Percentiles rank a stretch among this genome's conserved stretches.
Evolutionary conservation across 2,888 invertebrate genomes (phyloP).

Genomic region (Athalia cordata): DNA sequence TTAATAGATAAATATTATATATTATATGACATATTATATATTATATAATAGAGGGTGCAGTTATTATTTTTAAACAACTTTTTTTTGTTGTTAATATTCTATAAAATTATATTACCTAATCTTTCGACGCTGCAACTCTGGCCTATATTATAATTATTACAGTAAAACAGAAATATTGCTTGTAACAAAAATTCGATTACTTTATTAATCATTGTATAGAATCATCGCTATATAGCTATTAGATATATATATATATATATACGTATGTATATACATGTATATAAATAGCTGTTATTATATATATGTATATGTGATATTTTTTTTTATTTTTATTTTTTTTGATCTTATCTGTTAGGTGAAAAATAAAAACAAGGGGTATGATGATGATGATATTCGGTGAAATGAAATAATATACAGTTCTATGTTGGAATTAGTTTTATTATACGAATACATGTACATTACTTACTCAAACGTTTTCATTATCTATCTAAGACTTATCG

Average conservation of each 20-base stretch:
- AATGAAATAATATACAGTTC: too few species aligned
- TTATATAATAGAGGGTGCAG: neutral
- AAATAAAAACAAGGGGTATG: too few species aligned
- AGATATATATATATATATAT: slow-evolving; percentile 58
- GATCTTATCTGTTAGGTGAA: neutral
- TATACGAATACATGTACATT: neutral
- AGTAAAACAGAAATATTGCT: too few species aligned
- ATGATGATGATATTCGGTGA: too few species aligned
- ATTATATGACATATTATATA: neutral
- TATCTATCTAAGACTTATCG: too few species aligned
- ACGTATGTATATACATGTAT: slow-evolving; percentile 64
- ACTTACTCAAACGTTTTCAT: neutral
- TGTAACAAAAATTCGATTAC: too few species aligned
- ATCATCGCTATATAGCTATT: slow-evolving; percentile 31
- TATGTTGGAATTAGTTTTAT: neutral
- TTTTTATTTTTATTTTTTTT: too few species aligned
- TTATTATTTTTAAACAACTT: slow-evolving; percentile 43
- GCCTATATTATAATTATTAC: too few species aligned
- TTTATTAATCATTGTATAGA: too few species aligned
- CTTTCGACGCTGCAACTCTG: too few species aligned
- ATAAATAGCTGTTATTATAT: slow-evolving; percentile 51
- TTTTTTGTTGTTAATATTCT: too few species aligned
- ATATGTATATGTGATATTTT: slow-evolving; percentile 33
- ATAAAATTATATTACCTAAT: too few species aligned
- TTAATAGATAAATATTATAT: neutral